Conservation (phyloP, 2,113 vertebrate species). For the Proteles cristata region DNA sequence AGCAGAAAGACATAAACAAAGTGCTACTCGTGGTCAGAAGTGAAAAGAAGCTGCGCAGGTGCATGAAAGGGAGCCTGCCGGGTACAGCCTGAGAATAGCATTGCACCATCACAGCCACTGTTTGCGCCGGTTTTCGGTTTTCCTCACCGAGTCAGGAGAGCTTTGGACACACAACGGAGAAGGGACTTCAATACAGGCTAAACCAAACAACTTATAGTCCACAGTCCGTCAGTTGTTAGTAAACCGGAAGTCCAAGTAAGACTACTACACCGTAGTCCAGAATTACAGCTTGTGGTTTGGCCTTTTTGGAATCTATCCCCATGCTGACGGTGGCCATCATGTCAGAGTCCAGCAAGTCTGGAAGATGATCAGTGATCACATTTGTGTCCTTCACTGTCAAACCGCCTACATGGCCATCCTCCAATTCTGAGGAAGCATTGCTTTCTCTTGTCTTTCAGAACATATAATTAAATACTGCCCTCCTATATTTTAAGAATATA, state of each 20-base stretch:
- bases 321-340: neutral
- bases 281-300: neutral
- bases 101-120: neutral
- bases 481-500: neutral
- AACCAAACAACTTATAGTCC: neutral
- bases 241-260: neutral
- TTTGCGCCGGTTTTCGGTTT: neutral
- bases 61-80: neutral
- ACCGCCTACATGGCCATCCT: neutral
- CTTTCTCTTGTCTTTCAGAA: neutral
- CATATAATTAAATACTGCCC: neutral
- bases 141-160: neutral
- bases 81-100: neutral
- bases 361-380: neutral
- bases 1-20: slow-evolving; percentile 25
- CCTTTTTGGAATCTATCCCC: neutral
- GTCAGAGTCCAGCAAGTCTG: neutral
- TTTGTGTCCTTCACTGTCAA: neutral
- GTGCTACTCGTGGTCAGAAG: neutral
- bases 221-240: neutral
- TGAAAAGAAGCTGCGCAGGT: neutral
- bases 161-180: neutral
- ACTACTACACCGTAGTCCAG: neutral
- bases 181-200: neutral
- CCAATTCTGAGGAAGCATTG: neutral